Conservation (phyloP, 2,113 vertebrate species). For the Indri indri region DNA sequence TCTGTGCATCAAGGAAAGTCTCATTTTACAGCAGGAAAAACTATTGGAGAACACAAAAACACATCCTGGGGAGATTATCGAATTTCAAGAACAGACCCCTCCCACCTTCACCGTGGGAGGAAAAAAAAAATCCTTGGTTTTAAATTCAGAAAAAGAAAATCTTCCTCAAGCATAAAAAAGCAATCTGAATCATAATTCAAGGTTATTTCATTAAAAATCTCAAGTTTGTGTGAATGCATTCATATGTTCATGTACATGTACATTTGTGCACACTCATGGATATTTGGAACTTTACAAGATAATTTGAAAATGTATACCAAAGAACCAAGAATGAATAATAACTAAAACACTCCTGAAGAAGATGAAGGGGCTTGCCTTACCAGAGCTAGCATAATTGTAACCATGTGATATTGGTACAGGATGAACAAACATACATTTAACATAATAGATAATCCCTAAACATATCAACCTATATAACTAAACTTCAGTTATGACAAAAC, state of each 20-base stretch:
- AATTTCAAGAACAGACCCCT: neutral
- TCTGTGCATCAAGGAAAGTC: neutral
- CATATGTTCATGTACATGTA: neutral
- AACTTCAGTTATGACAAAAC: neutral
- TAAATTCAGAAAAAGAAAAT: neutral
- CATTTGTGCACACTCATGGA: neutral
- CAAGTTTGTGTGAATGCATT: neutral
- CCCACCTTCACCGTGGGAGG: neutral
- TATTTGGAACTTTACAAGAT: neutral
- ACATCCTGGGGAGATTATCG: neutral
- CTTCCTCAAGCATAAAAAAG: neutral
- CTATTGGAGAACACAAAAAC: neutral
- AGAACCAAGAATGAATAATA: neutral
- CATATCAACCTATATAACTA: neutral
- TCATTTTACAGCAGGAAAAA: neutral
- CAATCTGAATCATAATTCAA: neutral
- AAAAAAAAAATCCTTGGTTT: neutral
- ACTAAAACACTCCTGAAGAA: neutral
- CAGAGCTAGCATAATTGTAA: neutral
- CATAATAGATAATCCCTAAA: neutral
- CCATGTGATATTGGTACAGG: neutral
- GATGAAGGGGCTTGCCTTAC: neutral
- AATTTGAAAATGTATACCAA: neutral
- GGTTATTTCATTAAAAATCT: neutral
- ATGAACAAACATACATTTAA: neutral